These are phyloP conservation scores for Hypercompe scribonia DNA, from an alignment of 2,888 invertebrate species.

Conservation along the genomic window DNA sequence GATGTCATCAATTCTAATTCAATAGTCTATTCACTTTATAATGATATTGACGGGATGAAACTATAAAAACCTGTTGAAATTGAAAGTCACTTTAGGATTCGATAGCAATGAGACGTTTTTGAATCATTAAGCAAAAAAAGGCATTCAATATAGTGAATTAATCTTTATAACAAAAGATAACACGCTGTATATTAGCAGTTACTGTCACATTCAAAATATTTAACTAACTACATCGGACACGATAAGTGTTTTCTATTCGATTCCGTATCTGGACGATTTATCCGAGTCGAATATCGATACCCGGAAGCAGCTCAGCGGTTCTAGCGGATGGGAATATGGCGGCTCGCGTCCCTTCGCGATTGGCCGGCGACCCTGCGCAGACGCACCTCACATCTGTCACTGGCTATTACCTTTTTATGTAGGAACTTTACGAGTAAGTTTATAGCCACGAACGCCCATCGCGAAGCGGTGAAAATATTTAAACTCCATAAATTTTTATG, in stretches of 20 bases:
- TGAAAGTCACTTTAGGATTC: not conserved
- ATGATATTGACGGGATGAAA: not conserved
- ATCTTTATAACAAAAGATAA: constrained; percentile 34
- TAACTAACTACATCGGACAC: constrained; percentile 45
- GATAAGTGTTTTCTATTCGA: constrained; percentile 58
- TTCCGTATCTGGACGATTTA: constrained; percentile 55
- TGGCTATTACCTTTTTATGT: constrained; percentile 68
- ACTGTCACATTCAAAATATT: constrained; percentile 51
- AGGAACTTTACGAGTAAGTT: constrained; percentile 57
- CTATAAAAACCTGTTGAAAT: not conserved
- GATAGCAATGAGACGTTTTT: not conserved
- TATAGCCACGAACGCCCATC: constrained; percentile 61
- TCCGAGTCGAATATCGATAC: constrained; percentile 54
- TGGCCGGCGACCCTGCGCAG: constrained; percentile 58
- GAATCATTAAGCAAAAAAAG: not conserved
- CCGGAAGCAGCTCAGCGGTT: constrained; percentile 49
- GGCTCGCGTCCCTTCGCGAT: constrained; percentile 53
- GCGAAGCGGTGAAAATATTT: constrained; percentile 76
- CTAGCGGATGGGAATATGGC: constrained; percentile 63
- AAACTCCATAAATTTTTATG: constrained; percentile 78
- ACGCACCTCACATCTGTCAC: constrained; percentile 65
- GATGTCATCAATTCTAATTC: not conserved
- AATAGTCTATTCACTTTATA: not conserved
- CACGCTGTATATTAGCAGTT: constrained; percentile 47
- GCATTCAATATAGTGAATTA: not conserved